Evolutionary conservation across 2,888 invertebrate species (phyloP).

Genomic region (Blastobasis lacticolella): DNA sequence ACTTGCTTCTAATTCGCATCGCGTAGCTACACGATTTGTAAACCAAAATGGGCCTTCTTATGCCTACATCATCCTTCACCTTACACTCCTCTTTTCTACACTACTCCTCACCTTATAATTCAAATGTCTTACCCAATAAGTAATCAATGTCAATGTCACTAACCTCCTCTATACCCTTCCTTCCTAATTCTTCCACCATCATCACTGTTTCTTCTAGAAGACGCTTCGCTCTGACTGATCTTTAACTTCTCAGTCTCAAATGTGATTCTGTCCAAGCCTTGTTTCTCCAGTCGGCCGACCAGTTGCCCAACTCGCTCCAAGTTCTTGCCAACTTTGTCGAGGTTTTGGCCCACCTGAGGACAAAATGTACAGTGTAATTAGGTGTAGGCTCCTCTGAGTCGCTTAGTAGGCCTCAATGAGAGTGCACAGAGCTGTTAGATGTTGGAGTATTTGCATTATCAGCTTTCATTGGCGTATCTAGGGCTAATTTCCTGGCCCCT

Average conservation of each 20-base stretch:
- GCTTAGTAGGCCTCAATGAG: not conserved
- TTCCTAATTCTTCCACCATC: constrained; percentile 41
- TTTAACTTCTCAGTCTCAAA: constrained; percentile 52
- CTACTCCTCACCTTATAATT: too few relatives aligned
- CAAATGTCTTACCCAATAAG: too few relatives aligned
- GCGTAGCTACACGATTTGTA: too few relatives aligned
- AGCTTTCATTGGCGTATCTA: too few relatives aligned
- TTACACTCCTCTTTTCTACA: too few relatives aligned
- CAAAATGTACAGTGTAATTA: not conserved
- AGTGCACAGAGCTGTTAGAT: too few relatives aligned
- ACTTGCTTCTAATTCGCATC: too few relatives aligned
- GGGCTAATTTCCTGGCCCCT: too few relatives aligned
- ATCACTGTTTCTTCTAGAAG: constrained; percentile 60
- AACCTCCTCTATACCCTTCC: constrained; percentile 45
- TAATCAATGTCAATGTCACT: constrained; percentile 1
- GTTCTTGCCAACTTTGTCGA: constrained; percentile 5
- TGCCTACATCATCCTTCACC: too few relatives aligned
- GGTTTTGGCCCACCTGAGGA: constrained; percentile 1
- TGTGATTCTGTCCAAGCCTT: constrained; percentile 37
- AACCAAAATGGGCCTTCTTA: too few relatives aligned
- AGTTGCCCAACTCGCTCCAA: not conserved
- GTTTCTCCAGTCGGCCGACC: not conserved
- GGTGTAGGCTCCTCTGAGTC: not conserved
- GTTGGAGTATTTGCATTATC: too few relatives aligned
- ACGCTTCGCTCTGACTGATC: constrained; percentile 47